A percentile compares a stretch with the other conserved stretches of the same genome.
Conservation (phyloP, 2,113 vertebrate species). For the Anser cygnoides region DNA sequence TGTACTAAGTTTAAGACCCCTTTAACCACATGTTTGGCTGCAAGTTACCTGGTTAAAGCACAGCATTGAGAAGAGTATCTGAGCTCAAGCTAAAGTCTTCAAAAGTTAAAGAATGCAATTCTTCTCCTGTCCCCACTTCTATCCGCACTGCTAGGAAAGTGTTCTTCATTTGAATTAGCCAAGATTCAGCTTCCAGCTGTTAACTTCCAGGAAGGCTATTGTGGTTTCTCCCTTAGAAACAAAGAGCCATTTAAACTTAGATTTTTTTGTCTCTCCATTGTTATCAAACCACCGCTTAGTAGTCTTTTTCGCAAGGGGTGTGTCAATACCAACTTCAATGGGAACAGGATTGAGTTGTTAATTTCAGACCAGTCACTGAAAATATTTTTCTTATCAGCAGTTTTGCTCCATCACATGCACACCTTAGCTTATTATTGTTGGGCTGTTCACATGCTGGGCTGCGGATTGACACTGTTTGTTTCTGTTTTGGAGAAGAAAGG, state of each 20-base stretch:
- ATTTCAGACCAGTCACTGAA: constrained; percentile 29
- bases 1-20: neutral
- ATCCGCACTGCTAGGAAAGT: neutral
- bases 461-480: constrained; percentile 25
- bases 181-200: constrained; percentile 50
- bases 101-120: neutral
- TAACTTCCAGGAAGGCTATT: constrained; percentile 51
- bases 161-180: constrained; percentile 23
- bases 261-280: constrained; percentile 21
- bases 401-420: constrained; percentile 21
- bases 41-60: neutral
- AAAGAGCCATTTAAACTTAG: constrained; percentile 35
- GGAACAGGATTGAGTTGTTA: constrained; percentile 20
- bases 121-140: neutral
- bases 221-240: constrained; percentile 35
- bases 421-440: constrained; percentile 35
- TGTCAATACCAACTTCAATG: constrained; percentile 39
- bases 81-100: neutral
- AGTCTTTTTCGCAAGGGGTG: constrained; percentile 24
- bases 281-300: constrained; percentile 24
- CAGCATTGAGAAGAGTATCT: neutral
- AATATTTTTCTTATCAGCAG: constrained; percentile 65
- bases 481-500: constrained; percentile 47
- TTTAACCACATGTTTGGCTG: neutral
- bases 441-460: constrained; percentile 48